These are phyloP conservation scores for Adelognathus sp. DNA, from an alignment of 2,888 invertebrate genomes.

Conservation along the genomic window DNA sequence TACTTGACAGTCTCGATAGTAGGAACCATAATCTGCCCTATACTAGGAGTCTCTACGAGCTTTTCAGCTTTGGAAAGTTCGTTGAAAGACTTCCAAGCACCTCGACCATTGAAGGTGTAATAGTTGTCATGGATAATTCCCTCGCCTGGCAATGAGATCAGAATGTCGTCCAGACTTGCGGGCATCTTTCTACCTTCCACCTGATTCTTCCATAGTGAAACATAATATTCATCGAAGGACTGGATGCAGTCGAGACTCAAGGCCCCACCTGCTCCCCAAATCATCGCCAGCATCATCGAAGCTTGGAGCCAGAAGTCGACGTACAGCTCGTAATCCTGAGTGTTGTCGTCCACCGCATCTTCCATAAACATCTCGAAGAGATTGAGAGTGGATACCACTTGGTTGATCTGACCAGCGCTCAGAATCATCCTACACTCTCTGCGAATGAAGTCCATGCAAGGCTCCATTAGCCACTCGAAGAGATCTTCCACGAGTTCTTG, in stretches of 20 bases:
- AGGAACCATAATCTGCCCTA: constrained; percentile 90
- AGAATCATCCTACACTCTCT: constrained; percentile 86
- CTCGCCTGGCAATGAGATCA: constrained; percentile 89
- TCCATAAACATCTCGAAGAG: constrained; percentile 90
- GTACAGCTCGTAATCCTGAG: constrained; percentile 87
- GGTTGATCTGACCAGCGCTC: constrained; percentile 88
- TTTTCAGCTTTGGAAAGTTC: constrained; percentile 87
- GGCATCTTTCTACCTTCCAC: constrained; percentile 83
- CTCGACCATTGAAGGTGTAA: constrained; percentile 91
- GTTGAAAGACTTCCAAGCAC: constrained; percentile 93
- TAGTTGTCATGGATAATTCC: constrained; percentile 91
- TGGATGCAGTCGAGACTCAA: constrained; percentile 88
- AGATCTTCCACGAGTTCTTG: constrained; percentile 84
- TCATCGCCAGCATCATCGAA: constrained; percentile 87
- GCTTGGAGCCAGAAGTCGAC: constrained; percentile 89
- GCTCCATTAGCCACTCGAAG: constrained; percentile 91
- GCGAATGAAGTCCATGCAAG: constrained; percentile 87
- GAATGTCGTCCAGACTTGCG: constrained; percentile 85
- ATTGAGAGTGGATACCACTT: constrained; percentile 87
- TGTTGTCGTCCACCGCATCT: constrained; percentile 86
- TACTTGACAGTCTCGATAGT: constrained; percentile 94
- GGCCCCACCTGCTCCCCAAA: constrained; percentile 94
- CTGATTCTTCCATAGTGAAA: constrained; percentile 82
- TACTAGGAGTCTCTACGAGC: constrained; percentile 85
- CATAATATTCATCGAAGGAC: constrained; percentile 86